A percentile compares a stretch with the other conserved stretches of the same genome.
Conservation (phyloP, 2,797 vertebrate species). For the Pagetopsis macropterus region DNA sequence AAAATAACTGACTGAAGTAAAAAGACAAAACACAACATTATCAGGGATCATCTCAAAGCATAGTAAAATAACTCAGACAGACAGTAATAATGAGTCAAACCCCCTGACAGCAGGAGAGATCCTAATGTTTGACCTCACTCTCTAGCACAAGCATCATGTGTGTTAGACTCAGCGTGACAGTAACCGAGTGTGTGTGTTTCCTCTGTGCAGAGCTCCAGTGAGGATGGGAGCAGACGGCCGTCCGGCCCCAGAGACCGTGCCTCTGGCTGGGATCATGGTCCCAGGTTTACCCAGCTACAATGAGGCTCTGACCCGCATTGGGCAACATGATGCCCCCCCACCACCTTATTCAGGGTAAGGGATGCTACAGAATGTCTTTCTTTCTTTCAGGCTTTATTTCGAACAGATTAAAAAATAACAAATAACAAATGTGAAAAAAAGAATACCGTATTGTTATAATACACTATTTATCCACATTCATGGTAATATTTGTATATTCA, state of each 20-base stretch:
- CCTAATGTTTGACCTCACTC: neutral
- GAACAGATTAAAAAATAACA: too few relatives aligned
- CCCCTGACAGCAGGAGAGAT: neutral
- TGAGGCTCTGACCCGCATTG: slow-evolving; percentile 75
- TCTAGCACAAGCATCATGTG: neutral
- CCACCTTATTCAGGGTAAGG: slow-evolving; percentile 84
- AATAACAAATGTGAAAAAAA: too few relatives aligned
- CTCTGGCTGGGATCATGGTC: slow-evolving; percentile 58
- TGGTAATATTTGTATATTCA: too few relatives aligned
- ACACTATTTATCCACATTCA: too few relatives aligned
- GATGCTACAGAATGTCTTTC: neutral
- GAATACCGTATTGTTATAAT: too few relatives aligned
- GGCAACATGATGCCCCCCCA: slow-evolving; percentile 80
- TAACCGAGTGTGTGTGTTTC: neutral
- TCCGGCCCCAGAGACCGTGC: slow-evolving; percentile 64
- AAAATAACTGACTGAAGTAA: neutral
- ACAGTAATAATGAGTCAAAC: neutral
- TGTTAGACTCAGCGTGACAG: neutral
- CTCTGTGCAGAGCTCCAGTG: slow-evolving; percentile 71
- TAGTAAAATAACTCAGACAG: neutral
- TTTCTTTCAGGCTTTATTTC: too few relatives aligned
- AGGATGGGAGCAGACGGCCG: slow-evolving; percentile 67
- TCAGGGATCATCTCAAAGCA: too few relatives aligned
- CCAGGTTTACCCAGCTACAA: slow-evolving; percentile 81
- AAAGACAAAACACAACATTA: neutral